These are phyloP conservation scores for Pica pica DNA, from an alignment of 2,113 vertebrate species.

Conservation along the genomic window DNA sequence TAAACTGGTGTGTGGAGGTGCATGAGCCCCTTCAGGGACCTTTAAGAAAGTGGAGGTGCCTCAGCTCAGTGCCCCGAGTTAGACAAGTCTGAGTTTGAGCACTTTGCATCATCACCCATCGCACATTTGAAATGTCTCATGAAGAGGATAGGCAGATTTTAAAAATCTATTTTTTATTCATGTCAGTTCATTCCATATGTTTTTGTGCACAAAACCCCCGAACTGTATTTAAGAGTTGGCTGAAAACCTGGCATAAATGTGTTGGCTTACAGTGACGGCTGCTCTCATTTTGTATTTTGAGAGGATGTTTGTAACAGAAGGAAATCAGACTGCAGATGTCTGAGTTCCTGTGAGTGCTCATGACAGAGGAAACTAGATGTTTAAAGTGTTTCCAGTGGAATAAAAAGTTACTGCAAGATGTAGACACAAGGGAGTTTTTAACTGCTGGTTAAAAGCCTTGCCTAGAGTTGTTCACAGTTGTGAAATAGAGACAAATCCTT, in stretches of 20 bases:
- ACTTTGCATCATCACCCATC: not conserved
- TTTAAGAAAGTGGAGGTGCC: not conserved
- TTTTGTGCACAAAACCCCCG: not conserved
- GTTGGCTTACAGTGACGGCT: not conserved
- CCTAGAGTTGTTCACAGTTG: not conserved
- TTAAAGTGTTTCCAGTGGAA: not conserved
- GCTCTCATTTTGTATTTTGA: not conserved
- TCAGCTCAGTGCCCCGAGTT: fast-evolving
- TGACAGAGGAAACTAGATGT: not conserved
- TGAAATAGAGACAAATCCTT: not conserved
- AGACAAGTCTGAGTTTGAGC: not conserved
- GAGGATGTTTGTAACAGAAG: not conserved
- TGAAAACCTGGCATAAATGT: not conserved
- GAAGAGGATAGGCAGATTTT: not conserved
- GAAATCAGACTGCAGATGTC: not conserved
- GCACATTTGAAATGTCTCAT: fast-evolving
- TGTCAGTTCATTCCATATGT: not conserved
- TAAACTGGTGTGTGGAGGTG: not conserved
- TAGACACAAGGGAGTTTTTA: not conserved
- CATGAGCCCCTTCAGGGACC: not conserved
- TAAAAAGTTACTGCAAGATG: not conserved
- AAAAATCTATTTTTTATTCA: not conserved
- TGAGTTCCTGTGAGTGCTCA: not conserved
- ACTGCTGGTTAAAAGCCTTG: not conserved
- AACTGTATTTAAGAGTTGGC: not conserved